Base-by-base conservation (phyloP, 2,888 invertebrate genomes). In the Graphium colonna region DNA sequence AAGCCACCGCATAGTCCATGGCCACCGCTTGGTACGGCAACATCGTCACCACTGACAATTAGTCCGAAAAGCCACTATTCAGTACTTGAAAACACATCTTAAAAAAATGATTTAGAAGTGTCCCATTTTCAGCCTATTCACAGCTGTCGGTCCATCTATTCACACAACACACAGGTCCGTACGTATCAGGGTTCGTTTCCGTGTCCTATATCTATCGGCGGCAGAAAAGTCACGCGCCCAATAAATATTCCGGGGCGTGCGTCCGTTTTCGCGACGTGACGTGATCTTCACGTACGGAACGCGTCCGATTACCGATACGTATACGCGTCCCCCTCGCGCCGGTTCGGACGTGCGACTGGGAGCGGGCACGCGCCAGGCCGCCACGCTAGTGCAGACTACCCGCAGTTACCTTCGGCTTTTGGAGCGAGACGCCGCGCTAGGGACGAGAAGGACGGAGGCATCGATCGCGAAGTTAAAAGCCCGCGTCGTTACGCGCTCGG, bases 1-100 rank as follows among this genome's bases (percentile, higher is more conserved):
- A 89, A 62, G 88, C 88, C 79, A 89, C 93, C 71, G 94, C 94
- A 85, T 94, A 94, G 92, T 94, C 94, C 96, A 96, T 96, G 75
- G 96, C 95, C 75, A 96, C 95, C 66, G 94, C 94, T 90, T 95
- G 96, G 88, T 96, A 96, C 74, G 96, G 96, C 92, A 96, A 92
- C 96, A 96, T 96, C 65, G 58, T 83, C 82, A 83, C 82, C 68
- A 41, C 42, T 44, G 33, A 33, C 49, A 45, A 46, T 59, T 61
- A 61, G 58, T 59, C 59, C 64, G 60, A 75, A n/a, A n/a, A 43
- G 69, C 64, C 21, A 21, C 21, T 21, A n/a, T n/a, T n/a, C n/a
- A n/a, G n/a, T n/a, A n/a, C n/a, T n/a, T n/a, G n/a, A n/a, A n/a
- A n/a, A n/a, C n/a, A n/a, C n/a, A n/a, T n/a, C n/a, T n/a, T n/a